A percentile compares a stretch with the other conserved stretches of the same genome.
Evolutionary conservation across 1,140 invertebrate species (phyloP).

Genomic region (Drosophila asahinai): DNA sequence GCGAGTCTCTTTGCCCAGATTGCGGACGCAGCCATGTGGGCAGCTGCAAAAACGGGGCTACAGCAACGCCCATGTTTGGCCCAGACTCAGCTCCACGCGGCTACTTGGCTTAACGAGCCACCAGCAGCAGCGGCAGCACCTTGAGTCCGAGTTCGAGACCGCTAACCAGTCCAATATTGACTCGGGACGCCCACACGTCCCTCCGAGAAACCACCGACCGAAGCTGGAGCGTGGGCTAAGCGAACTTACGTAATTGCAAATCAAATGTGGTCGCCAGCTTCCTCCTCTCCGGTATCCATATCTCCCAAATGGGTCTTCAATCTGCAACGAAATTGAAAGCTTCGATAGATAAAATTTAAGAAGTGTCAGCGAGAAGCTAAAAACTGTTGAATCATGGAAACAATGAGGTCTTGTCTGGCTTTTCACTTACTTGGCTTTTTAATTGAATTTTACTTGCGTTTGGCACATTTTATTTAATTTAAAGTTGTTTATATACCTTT

Average conservation of each 20-base stretch:
- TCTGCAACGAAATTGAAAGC: slow-evolving; percentile 30
- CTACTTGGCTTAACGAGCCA: slow-evolving; percentile 51
- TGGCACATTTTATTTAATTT: too few species aligned
- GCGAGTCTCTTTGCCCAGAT: slow-evolving; percentile 48
- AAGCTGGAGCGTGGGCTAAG: slow-evolving; percentile 21
- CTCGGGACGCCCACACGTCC: slow-evolving; percentile 28
- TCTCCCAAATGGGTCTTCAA: slow-evolving; percentile 15
- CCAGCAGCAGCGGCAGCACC: slow-evolving; percentile 32
- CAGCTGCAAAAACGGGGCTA: slow-evolving; percentile 17
- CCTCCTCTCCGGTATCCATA: not conserved
- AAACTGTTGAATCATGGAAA: slow-evolving; percentile 2
- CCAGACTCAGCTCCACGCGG: slow-evolving; percentile 37
- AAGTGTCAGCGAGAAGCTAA: not conserved
- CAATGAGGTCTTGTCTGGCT: not conserved
- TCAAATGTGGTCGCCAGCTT: slow-evolving; percentile 23
- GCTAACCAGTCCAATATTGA: slow-evolving; percentile 48
- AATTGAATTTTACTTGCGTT: slow-evolving; percentile 1
- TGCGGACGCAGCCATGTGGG: slow-evolving; percentile 31
- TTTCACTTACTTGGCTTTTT: not conserved
- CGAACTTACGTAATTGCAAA: slow-evolving; percentile 45
- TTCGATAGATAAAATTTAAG: not conserved
- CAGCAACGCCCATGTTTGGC: slow-evolving; percentile 42
- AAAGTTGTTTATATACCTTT: too few species aligned
- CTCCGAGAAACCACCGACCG: slow-evolving; percentile 29
- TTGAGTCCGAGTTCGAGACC: slow-evolving; percentile 18